phyloP scores from a whole-genome alignment of 2,888 invertebrate genomes.

The Synergus umbraculus region DNA sequence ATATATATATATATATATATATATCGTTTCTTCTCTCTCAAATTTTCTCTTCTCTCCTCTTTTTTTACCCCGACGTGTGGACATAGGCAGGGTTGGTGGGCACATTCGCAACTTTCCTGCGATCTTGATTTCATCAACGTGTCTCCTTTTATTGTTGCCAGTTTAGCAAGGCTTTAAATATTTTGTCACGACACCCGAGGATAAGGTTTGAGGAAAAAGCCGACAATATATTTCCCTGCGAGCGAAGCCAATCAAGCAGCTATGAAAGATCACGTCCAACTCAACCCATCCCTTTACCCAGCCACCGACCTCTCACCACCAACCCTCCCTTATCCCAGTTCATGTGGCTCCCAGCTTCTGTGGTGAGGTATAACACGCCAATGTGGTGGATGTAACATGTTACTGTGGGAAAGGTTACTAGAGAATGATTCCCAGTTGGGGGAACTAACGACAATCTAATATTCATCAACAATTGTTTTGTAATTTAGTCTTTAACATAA shows the following conservation, averaged over 20 bases:
- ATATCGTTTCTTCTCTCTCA: background rate
- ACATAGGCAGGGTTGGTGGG: constrained; percentile 55
- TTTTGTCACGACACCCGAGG: constrained; percentile 64
- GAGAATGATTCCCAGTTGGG: background rate
- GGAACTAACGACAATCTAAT: too few species aligned
- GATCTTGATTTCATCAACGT: constrained; percentile 76
- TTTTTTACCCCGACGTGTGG: constrained; percentile 54
- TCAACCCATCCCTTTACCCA: constrained; percentile 59
- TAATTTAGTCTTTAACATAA: too few species aligned
- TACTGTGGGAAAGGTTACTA: background rate
- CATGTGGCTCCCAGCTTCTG: constrained; percentile 37
- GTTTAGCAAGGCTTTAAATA: constrained; percentile 72
- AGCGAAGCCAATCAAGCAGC: constrained; percentile 73
- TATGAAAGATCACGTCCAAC: constrained; percentile 76
- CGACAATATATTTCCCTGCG: constrained; percentile 70
- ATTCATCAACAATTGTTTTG: too few species aligned
- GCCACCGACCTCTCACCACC: constrained; percentile 60
- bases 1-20: too few species aligned
- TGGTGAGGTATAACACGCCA: constrained; percentile 38
- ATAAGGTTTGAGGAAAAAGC: background rate
- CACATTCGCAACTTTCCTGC: constrained; percentile 67
- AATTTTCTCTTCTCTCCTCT: constrained; percentile 45
- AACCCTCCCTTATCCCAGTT: constrained; percentile 51
- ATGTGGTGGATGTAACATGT: constrained; percentile 47
- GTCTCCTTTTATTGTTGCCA: constrained; percentile 75